These are phyloP conservation scores for Noctua janthe DNA, from an alignment of 2,888 invertebrate species.

Conservation along the genomic window DNA sequence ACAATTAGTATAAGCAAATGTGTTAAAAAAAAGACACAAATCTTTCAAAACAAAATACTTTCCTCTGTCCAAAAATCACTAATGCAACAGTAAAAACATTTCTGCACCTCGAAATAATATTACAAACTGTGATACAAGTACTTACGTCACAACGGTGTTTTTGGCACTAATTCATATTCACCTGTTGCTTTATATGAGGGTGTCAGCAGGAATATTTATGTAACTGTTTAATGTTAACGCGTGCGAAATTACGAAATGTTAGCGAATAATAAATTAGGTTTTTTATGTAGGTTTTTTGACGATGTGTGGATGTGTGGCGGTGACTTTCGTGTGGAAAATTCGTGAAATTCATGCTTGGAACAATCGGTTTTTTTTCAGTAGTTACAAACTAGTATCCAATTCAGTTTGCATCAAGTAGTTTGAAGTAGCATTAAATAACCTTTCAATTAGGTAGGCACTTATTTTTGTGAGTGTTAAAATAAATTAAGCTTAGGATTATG, in stretches of 20 bases:
- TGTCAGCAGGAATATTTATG: slow-evolving; percentile 53
- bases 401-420: not conserved
- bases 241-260: slow-evolving; percentile 53
- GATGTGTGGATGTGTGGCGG: not conserved
- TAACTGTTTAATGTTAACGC: slow-evolving; percentile 49
- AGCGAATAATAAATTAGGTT: slow-evolving; percentile 44
- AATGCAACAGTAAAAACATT: slow-evolving; percentile 51
- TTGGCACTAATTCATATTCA: slow-evolving; percentile 56
- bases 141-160: slow-evolving; percentile 43
- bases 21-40: not conserved
- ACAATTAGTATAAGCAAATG: not conserved
- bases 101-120: slow-evolving; percentile 28
- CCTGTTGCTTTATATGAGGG: slow-evolving; percentile 57
- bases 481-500: not conserved
- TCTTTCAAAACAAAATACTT: slow-evolving; percentile 9
- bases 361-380: not conserved
- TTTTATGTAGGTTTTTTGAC: slow-evolving; percentile 8
- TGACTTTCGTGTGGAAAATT: not conserved
- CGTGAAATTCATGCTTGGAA: not conserved
- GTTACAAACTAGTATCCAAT: not conserved
- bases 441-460: not conserved
- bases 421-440: not conserved
- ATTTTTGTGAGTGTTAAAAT: not conserved
- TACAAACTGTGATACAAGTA: slow-evolving; percentile 40
- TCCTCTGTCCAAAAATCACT: slow-evolving; percentile 10